A percentile compares a stretch with the other conserved stretches of the same genome.
These are phyloP conservation scores for Drosophila baimaii DNA, from an alignment of 1,140 invertebrate species.

Conservation along the genomic window DNA sequence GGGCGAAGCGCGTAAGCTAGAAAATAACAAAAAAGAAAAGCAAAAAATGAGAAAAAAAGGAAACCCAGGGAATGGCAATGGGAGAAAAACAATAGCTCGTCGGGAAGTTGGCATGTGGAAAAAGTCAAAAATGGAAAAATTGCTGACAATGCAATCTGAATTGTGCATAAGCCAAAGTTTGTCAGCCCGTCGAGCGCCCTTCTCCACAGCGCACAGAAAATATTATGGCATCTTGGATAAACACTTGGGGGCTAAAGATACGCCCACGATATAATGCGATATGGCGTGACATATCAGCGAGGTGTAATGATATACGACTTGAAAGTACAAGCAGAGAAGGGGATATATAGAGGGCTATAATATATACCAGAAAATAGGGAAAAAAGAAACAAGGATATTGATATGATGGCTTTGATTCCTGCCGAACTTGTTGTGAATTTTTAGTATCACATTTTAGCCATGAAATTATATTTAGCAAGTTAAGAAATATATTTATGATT, in stretches of 20 bases:
- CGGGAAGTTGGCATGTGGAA: conserved; percentile 74
- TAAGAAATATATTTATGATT: too few relatives aligned
- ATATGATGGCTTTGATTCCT: too few relatives aligned
- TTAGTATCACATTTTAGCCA: too few relatives aligned
- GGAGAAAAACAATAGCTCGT: conserved; percentile 67
- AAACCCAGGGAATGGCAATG: conserved; percentile 14
- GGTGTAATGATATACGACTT: conserved; percentile 31
- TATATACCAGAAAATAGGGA: background rate
- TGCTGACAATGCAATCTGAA: conserved; percentile 72
- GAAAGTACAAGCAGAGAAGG: background rate
- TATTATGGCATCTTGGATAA: conserved; percentile 42
- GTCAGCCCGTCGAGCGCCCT: conserved; percentile 21
- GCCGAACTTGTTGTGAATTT: too few relatives aligned
- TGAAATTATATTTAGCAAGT: too few relatives aligned
- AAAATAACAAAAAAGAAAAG: conserved; percentile 5
- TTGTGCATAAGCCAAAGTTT: conserved; percentile 71
- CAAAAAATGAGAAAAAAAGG: background rate
- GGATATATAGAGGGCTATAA: background rate
- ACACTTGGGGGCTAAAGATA: conserved; percentile 45
- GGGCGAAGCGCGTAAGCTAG: conserved; percentile 36
- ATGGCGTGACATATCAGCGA: conserved; percentile 42
- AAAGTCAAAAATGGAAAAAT: conserved; percentile 67
- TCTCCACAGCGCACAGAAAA: conserved; percentile 13
- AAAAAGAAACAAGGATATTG: too few relatives aligned
- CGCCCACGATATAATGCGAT: conserved; percentile 37